Evolutionary conservation across 1,140 invertebrate species (phyloP).

Genomic region (Zaprionus davidi): DNA sequence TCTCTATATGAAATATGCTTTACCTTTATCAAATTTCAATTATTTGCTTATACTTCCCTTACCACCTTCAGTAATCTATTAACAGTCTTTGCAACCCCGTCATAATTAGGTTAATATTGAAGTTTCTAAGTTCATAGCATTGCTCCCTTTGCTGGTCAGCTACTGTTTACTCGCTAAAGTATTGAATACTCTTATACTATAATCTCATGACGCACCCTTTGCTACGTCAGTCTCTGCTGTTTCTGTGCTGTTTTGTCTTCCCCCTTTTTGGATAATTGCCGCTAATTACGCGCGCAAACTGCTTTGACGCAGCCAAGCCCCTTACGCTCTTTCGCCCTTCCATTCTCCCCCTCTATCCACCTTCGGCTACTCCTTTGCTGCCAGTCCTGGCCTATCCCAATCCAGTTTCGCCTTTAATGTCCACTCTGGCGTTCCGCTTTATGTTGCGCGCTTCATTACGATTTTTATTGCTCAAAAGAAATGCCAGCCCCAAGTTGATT

Average conservation of each 20-base stretch:
- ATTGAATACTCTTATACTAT: background rate
- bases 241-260: background rate
- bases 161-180: background rate
- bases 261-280: slow-evolving; percentile 57
- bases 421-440: slow-evolving; percentile 62
- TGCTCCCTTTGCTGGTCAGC: background rate
- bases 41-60: background rate
- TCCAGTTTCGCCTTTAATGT: slow-evolving; percentile 53
- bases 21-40: background rate
- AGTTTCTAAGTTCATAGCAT: background rate
- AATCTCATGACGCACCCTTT: background rate
- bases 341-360: background rate
- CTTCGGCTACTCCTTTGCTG: background rate
- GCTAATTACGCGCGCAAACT: slow-evolving; percentile 77
- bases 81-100: background rate
- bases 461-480: slow-evolving; percentile 67
- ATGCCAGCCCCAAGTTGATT: slow-evolving; percentile 45
- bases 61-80: background rate
- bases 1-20: background rate
- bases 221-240: background rate
- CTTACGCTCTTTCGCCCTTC: background rate
- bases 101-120: background rate
- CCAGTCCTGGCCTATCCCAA: slow-evolving; percentile 11
- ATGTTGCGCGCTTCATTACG: slow-evolving; percentile 73
- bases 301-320: slow-evolving; percentile 32